phyloP scores from a whole-genome alignment of 2,797 vertebrate genomes.

The Petrocephalus sullivani region DNA sequence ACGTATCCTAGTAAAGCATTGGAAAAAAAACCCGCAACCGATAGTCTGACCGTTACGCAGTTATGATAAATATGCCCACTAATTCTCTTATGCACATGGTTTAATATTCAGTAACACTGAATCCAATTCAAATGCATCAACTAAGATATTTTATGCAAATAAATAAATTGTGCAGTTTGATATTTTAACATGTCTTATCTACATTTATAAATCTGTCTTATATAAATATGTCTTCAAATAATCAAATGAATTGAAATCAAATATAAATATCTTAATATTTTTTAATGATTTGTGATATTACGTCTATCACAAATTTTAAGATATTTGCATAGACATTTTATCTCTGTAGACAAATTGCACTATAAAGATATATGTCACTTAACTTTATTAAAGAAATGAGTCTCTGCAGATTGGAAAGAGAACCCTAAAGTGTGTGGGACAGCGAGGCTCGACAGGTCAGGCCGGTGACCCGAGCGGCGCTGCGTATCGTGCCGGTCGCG shows the following conservation, averaged over 20 bases:
- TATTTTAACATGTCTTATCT: not conserved
- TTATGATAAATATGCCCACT: conserved; percentile 22
- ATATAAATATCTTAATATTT: not conserved
- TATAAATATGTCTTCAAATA: not conserved
- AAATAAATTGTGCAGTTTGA: not conserved
- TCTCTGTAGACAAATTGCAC: not conserved
- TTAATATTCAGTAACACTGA: conserved; percentile 14
- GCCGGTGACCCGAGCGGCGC: not conserved
- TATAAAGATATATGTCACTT: not conserved
- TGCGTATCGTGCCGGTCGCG: not conserved
- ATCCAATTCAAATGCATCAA: conserved; percentile 1
- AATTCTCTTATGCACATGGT: not conserved
- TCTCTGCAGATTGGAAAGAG: not conserved
- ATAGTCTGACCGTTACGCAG: not conserved
- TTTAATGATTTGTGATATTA: not conserved
- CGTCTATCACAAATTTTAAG: not conserved
- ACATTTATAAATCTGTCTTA: not conserved
- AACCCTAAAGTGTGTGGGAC: not conserved
- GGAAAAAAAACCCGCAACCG: not conserved
- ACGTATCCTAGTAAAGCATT: conserved; percentile 29
- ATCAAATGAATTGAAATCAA: not conserved
- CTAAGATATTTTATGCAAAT: not conserved
- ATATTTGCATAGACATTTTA: not conserved
- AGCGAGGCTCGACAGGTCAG: not conserved
- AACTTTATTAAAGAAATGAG: not conserved